Evolutionary conservation across 92 coral and sea anemone species (phyloP), one percentile per base, ranked within the genome.

Genomic region (Muricea muricata): DNA sequence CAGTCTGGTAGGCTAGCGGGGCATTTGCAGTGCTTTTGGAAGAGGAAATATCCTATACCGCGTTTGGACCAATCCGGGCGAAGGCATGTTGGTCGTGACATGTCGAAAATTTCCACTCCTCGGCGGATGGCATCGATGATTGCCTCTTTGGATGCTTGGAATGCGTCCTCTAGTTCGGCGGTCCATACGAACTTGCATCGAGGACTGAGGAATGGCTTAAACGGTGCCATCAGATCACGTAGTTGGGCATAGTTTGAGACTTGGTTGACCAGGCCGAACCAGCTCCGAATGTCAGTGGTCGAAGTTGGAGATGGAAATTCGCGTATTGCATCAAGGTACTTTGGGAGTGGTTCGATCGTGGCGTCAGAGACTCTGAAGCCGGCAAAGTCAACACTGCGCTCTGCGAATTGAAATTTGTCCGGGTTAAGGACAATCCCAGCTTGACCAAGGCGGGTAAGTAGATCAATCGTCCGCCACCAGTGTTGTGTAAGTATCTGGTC

Each of bases 371-470:
- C 79, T 39, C 90, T 77, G 75, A 92, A 92, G 4, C 96, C 90
- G 0, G 91, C 93, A 46, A 92, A 92, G 65, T 85, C 83, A 10
- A 90, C 91, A 42, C 80, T 69, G 25, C 71, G 73, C 26, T 67
- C 71, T 0, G 91, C 90, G 18, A 92, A 92, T 80, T 92, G 96
- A 17, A 75, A 75, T 15, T 75, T 75, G 42, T 75, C 66, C 0
- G 81, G 66, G 12, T 75, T 75, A 1, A 90, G 88, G 33, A 92
- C 96, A n/a, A 92, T 90, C 46, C 91, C 96, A 0, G 93, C 85
- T 85, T 87, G 97, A 42, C 97, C 93, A 1, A 90, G 56, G 30
- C 89, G 92, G 0, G 92, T 93, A 57, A 93, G 97, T 28, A 93
- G 42, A 87, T 90, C 82, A 55, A 93, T 93, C 29, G 93, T 93